A percentile compares a stretch with the other conserved stretches of the same genome.
phyloP scores from a whole-genome alignment of 2,888 invertebrate species.

The Coecobrya sp. region DNA sequence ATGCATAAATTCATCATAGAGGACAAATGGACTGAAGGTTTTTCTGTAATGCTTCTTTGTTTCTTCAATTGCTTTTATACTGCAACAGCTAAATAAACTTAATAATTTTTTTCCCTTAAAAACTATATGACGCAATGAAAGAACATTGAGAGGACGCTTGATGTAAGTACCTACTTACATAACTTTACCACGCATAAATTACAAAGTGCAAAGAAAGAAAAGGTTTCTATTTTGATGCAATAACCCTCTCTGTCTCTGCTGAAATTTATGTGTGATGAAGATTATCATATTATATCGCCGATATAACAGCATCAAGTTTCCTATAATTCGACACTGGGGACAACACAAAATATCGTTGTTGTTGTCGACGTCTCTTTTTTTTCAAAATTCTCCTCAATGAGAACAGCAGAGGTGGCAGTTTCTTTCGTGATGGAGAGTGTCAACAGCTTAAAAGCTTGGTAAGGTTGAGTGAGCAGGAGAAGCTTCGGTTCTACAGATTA shows the following conservation, averaged over 20 bases:
- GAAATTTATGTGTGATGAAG: neutral
- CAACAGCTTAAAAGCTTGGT: constrained; percentile 72
- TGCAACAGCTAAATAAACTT: neutral
- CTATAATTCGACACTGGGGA: neutral
- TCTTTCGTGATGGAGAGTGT: constrained; percentile 14
- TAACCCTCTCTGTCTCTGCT: neutral
- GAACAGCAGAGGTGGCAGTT: neutral
- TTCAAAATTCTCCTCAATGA: constrained; percentile 23
- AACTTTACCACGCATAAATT: constrained; percentile 1
- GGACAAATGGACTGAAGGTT: constrained; percentile 6
- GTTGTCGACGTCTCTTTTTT: neutral
- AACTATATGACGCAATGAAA: neutral
- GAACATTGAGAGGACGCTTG: neutral
- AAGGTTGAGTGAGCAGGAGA: constrained; percentile 70
- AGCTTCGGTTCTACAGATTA: constrained; percentile 41
- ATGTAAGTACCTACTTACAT: neutral
- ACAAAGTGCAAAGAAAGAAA: neutral
- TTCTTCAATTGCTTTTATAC: neutral
- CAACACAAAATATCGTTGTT: constrained; percentile 17
- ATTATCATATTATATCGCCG: neutral
- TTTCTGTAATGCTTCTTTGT: neutral
- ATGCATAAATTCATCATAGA: neutral
- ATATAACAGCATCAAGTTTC: neutral
- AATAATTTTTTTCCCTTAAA: neutral
- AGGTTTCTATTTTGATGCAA: neutral